These are phyloP conservation scores for Alitta virens DNA, from an alignment of 2,888 invertebrate species.

Conservation along the genomic window DNA sequence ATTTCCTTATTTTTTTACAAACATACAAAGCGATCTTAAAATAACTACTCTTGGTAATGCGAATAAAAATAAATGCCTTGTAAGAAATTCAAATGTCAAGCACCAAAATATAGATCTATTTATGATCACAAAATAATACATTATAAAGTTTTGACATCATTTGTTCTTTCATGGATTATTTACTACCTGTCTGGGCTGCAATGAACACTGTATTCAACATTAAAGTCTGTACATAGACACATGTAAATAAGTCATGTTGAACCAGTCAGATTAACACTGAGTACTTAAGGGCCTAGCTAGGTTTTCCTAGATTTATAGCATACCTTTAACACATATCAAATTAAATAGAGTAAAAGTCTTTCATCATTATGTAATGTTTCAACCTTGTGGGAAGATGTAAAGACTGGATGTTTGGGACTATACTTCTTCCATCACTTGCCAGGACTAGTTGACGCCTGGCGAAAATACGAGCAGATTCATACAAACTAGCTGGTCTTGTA, in stretches of 20 bases:
- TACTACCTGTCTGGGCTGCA: too few species aligned
- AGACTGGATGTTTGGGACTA: conserved; percentile 3
- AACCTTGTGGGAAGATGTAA: conserved; percentile 13
- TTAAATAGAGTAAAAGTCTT: not conserved
- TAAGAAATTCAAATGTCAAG: too few species aligned
- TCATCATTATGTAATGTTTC: not conserved
- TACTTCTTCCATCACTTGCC: conserved; percentile 7
- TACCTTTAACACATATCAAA: not conserved
- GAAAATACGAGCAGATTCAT: conserved; percentile 8
- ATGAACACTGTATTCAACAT: not conserved
- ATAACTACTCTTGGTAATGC: too few species aligned
- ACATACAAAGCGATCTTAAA: too few species aligned
- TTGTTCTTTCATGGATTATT: too few species aligned
- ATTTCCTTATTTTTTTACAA: too few species aligned
- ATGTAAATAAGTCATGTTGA: not conserved
- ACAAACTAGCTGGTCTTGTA: conserved; percentile 5
- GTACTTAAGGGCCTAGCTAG: not conserved
- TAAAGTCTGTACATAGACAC: not conserved
- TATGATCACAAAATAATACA: too few species aligned
- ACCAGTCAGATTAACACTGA: not conserved
- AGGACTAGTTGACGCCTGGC: conserved; percentile 4
- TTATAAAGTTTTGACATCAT: too few species aligned
- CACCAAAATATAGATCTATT: too few species aligned
- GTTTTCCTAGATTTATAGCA: not conserved
- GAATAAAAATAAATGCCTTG: too few species aligned